Conservation (phyloP, 2,797 vertebrate species). For the Chaetodon trifasciatus region DNA sequence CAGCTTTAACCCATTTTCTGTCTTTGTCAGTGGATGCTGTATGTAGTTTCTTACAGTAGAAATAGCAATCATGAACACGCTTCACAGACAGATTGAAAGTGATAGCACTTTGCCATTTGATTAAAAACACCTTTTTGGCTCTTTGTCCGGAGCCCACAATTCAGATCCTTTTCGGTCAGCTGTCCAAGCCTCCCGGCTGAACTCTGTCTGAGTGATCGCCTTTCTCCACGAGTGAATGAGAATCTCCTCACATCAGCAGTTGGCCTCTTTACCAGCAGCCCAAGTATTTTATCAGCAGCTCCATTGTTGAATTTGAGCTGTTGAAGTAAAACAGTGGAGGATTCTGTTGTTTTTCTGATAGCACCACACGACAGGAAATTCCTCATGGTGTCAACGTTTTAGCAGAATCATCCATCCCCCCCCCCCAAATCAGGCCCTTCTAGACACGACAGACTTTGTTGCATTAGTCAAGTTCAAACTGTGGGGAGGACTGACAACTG, state of each 20-base stretch:
- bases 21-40: not conserved
- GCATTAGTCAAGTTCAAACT: slow-evolving; percentile 45
- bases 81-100: slow-evolving; percentile 23
- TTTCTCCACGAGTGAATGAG: slow-evolving; percentile 47
- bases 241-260: slow-evolving; percentile 74
- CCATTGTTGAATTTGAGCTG: slow-evolving; percentile 76
- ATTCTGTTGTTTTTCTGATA: slow-evolving; percentile 85
- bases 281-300: slow-evolving; percentile 80
- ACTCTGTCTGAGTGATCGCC: slow-evolving; percentile 34
- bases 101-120: slow-evolving; percentile 30
- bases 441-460: slow-evolving; percentile 21
- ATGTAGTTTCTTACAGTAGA: slow-evolving; percentile 12
- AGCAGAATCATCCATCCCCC: slow-evolving; percentile 26
- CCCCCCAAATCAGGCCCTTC: not conserved
- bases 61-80: slow-evolving; percentile 21
- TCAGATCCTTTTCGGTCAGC: slow-evolving; percentile 24
- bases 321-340: slow-evolving; percentile 76
- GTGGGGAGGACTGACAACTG: slow-evolving; percentile 20
- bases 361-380: slow-evolving; percentile 86
- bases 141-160: slow-evolving; percentile 14
- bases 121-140: slow-evolving; percentile 42
- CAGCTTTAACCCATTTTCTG: not conserved
- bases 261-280: slow-evolving; percentile 63
- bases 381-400: slow-evolving; percentile 71
- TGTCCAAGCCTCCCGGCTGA: slow-evolving; percentile 22